These are phyloP conservation scores for Onychomys leucogaster DNA, from an alignment of 2,797 vertebrate species.

Conservation along the genomic window DNA sequence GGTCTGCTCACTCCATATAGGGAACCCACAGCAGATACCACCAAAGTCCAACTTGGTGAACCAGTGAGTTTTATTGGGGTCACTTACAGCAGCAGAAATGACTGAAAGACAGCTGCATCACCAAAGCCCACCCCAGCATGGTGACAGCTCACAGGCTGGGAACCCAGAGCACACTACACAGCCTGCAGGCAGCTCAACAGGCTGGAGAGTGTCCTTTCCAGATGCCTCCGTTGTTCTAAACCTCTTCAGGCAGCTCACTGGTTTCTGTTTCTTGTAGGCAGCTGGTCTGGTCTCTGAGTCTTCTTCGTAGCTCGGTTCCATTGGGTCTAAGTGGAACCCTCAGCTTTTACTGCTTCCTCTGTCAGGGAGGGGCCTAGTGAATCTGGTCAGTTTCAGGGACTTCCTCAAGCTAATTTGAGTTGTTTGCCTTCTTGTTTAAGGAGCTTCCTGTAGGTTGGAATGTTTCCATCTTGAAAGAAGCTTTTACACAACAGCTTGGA, in stretches of 20 bases:
- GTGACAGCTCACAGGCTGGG: background rate
- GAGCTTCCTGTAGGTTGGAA: background rate
- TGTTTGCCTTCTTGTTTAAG: background rate
- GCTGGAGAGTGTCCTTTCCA: background rate
- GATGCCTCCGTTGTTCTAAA: background rate
- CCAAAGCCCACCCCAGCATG: background rate
- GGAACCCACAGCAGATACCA: background rate
- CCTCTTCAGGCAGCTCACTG: no score
- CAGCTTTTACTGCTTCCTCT: background rate
- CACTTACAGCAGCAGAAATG: background rate
- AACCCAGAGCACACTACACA: background rate
- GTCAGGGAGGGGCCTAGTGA: background rate
- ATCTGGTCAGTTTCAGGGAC: background rate
- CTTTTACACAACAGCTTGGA: background rate
- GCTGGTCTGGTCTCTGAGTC: background rate
- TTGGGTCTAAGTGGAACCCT: no score
- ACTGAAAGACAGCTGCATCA: background rate
- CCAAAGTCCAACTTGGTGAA: background rate
- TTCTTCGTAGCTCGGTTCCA: background rate
- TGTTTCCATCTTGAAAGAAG: background rate
- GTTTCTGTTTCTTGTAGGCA: background rate
- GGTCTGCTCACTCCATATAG: background rate
- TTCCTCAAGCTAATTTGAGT: background rate
- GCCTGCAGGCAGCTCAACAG: background rate
- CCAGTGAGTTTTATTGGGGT: background rate